Conservation (phyloP, 2,797 vertebrate genomes). For the Crocidura indochinensis region DNA sequence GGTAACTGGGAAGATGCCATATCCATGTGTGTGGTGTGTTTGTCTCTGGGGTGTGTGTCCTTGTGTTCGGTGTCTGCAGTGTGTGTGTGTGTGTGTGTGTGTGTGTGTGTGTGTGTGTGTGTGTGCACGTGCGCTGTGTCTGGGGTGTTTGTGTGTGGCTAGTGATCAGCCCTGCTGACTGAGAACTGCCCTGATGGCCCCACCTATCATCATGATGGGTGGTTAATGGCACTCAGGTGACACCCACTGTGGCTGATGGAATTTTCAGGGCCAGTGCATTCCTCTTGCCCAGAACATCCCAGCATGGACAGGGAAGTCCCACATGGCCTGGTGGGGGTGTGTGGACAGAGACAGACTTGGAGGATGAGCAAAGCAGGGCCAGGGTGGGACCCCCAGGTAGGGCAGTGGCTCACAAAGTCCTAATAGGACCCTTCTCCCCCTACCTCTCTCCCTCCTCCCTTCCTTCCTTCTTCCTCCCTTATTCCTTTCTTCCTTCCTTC, state of each 20-base stretch:
- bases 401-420: too few species aligned
- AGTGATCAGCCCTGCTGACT: not conserved
- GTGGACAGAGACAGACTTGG: not conserved
- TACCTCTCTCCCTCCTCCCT: not conserved
- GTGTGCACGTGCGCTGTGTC: too few species aligned
- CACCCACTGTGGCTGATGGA: conserved; percentile 61
- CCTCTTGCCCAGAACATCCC: conserved; percentile 42
- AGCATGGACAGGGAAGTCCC: fast-evolving
- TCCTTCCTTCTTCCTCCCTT: not conserved
- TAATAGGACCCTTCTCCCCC: too few species aligned
- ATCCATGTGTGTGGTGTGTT: too few species aligned
- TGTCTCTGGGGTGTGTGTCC: too few species aligned
- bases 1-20: too few species aligned
- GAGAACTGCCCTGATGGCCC: conserved; percentile 53
- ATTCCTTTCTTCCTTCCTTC: not conserved
- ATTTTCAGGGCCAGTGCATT: conserved; percentile 65
- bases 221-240: conserved; percentile 26
- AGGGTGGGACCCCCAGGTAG: too few species aligned
- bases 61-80: too few species aligned
- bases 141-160: too few species aligned
- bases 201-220: conserved; percentile 44
- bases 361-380: fast-evolving
- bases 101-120: too few species aligned
- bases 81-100: too few species aligned
- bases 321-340: not conserved